Base-by-base conservation (phyloP, 2,113 vertebrate genomes). In the Riparia riparia region DNA sequence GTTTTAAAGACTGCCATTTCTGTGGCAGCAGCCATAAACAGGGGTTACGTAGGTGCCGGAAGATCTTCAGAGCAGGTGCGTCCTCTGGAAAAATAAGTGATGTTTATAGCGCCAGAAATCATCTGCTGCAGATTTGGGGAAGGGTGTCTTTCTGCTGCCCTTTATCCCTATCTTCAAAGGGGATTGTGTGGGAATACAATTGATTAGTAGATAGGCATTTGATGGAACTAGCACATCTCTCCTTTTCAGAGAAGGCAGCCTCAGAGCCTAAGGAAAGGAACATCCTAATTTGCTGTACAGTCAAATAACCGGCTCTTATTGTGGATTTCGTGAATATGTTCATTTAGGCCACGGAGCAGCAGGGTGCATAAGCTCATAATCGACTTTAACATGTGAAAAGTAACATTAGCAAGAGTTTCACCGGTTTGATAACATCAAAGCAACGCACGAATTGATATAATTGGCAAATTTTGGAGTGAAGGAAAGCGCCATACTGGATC, bases 361-460 rank as follows among this genome's bases (percentile, higher is more conserved):
- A 39, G 74, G 60, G 19, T 73, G 60, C 31, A 39, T 66, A 60
- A 86, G 26, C 60, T 80, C 5, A 5, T 63, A 54, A 82, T 47
- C 66, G 28, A 65, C 63, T 81, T 88, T 74, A 90, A 17, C 77
- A 83, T 14, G 47, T 73, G 89, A 93, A 86, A 89, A 95, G 91
- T 76, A 89, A 82, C 61, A 86, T 92, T 87, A 87, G 71, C 53
- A 54, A 74, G 66, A 87, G 42, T 64, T 89, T 89, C 84, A 39
- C 61, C 57, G 81, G 60, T 91, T 49, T 72, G 73, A 80, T 89
- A 82, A 51, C 74, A 87, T 94, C 76, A 96, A 82, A 90, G 63
- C 15, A 70, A 71, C 10, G 34, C 25, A 81, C 0, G 1, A 63
- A 93, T 41, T 80, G 42, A 77, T 81, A 39, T 44, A 80, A 93